These are phyloP conservation scores for Corydoras maculifer DNA, from an alignment of 2,113 vertebrate species.

Conservation along the genomic window DNA sequence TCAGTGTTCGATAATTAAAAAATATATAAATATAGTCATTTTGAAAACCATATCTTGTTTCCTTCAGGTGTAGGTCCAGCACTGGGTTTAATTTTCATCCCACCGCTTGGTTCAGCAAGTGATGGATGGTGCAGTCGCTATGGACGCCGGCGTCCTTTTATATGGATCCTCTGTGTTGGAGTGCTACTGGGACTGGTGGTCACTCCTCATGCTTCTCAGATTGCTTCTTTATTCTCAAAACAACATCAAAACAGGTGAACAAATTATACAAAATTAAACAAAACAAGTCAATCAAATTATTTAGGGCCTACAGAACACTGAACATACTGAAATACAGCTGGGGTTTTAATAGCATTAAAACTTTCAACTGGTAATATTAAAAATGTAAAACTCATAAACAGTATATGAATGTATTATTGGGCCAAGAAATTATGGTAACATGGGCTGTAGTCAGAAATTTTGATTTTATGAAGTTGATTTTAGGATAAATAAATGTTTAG, in stretches of 20 bases:
- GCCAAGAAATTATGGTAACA: too few relatives aligned
- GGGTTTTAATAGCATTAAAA: too few relatives aligned
- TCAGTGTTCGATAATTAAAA: too few relatives aligned
- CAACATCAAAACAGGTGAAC: conserved; percentile 1
- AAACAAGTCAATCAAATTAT: background rate
- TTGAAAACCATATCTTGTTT: background rate
- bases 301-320: too few relatives aligned
- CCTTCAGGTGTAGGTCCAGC: conserved; percentile 74
- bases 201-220: conserved; percentile 65
- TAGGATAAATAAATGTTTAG: too few relatives aligned
- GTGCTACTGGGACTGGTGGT: conserved; percentile 76
- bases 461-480: too few relatives aligned
- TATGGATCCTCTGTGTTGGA: conserved; percentile 74
- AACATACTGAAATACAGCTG: background rate
- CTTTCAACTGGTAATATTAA: too few relatives aligned
- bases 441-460: too few relatives aligned
- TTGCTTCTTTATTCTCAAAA: conserved; percentile 60
- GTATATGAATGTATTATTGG: too few relatives aligned
- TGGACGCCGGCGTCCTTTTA: conserved; percentile 78
- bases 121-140: conserved; percentile 76
- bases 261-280: background rate
- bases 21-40: too few relatives aligned
- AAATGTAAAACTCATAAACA: too few relatives aligned
- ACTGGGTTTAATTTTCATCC: conserved; percentile 73
- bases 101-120: conserved; percentile 72